phyloP scores from a whole-genome alignment of 2,797 vertebrate species.

The Hippocampus kuda region DNA sequence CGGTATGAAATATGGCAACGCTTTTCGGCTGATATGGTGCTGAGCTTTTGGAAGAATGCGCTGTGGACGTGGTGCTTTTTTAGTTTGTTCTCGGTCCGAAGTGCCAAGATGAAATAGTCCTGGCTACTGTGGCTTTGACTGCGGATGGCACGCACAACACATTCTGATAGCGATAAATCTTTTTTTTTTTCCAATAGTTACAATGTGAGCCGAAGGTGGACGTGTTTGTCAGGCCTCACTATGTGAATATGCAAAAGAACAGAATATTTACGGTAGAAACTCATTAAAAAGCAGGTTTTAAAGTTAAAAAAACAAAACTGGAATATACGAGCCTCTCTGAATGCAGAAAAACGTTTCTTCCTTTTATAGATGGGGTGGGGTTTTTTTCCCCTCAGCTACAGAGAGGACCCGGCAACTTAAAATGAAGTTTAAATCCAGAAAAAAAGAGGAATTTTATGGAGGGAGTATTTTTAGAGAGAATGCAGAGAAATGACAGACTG shows the following conservation, averaged over 20 bases:
- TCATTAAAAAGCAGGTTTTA: background rate
- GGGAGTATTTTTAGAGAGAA: too few species aligned
- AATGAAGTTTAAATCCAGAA: too few species aligned
- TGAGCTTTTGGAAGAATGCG: background rate
- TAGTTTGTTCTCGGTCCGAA: background rate
- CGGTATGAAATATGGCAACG: background rate
- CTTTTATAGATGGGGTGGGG: too few species aligned
- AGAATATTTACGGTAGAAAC: background rate
- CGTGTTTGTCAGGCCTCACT: background rate
- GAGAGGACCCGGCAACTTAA: too few species aligned
- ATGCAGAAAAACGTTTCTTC: too few species aligned
- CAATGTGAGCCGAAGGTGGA: background rate
- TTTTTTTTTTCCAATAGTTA: background rate
- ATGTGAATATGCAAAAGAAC: background rate
- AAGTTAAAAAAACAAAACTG: too few species aligned
- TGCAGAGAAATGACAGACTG: too few species aligned
- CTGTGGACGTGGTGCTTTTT: background rate
- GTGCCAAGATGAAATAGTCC: slow-evolving; percentile 3
- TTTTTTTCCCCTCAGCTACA: too few species aligned
- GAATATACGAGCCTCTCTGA: too few species aligned
- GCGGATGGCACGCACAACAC: background rate
- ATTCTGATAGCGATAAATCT: background rate
- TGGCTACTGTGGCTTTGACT: background rate
- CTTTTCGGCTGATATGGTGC: background rate
- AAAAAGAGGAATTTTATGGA: too few species aligned